Evolutionary conservation across 2,888 invertebrate species (phyloP).

Genomic region (Apodemia duryi): DNA sequence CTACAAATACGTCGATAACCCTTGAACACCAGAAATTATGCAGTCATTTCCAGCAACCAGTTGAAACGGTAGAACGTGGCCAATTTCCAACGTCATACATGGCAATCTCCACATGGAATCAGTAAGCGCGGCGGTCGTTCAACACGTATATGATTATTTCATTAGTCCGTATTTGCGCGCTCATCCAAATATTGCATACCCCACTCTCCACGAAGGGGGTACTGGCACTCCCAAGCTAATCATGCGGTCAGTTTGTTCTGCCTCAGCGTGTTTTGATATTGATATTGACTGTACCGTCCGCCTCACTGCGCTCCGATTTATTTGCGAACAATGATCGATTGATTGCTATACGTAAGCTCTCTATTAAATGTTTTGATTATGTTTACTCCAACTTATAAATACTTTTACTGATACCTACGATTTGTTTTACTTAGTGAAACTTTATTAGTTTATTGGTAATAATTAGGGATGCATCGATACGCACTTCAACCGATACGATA

Average conservation of each 20-base stretch:
- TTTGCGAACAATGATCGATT: slow-evolving; percentile 79
- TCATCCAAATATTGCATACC: slow-evolving; percentile 67
- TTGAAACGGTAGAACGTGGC: slow-evolving; percentile 10
- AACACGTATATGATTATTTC: slow-evolving; percentile 79
- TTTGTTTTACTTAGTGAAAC: background rate
- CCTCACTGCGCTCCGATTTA: slow-evolving; percentile 74
- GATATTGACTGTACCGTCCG: slow-evolving; percentile 75
- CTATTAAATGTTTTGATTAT: slow-evolving; percentile 74
- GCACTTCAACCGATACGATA: too few species aligned
- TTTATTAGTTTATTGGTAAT: too few species aligned
- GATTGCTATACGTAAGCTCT: slow-evolving; percentile 67
- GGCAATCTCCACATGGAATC: slow-evolving; percentile 57
- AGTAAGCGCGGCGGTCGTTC: slow-evolving; percentile 58
- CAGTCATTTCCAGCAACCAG: slow-evolving; percentile 20
- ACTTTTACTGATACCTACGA: background rate
- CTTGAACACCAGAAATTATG: slow-evolving; percentile 4
- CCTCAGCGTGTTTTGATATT: slow-evolving; percentile 79
- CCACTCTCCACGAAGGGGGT: slow-evolving; percentile 32
- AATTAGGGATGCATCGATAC: too few species aligned
- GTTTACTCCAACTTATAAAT: slow-evolving; percentile 47
- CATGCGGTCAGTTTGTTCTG: slow-evolving; percentile 79
- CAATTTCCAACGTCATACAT: slow-evolving; percentile 16
- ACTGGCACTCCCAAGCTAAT: slow-evolving; percentile 60
- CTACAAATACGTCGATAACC: background rate
- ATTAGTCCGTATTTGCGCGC: slow-evolving; percentile 75